phyloP scores from a whole-genome alignment of 2,888 invertebrate genomes.

The Peribatodes rhomboidaria region DNA sequence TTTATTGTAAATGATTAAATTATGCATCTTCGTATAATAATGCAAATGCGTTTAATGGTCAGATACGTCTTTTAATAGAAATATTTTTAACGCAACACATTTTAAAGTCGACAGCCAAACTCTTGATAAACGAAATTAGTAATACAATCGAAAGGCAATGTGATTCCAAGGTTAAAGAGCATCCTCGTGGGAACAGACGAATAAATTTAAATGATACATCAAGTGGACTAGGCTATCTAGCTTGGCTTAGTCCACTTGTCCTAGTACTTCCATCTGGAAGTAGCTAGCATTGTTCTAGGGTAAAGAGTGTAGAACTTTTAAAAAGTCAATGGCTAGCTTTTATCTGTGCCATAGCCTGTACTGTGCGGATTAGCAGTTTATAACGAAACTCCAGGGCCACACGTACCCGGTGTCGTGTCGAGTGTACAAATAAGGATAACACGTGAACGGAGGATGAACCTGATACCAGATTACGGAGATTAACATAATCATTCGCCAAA shows the following conservation, averaged over 20 bases:
- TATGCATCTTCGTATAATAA: neutral
- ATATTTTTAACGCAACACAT: neutral
- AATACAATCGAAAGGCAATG: conserved; percentile 6
- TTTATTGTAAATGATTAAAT: neutral
- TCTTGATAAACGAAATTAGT: conserved; percentile 1
- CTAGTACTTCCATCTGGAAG: no score
- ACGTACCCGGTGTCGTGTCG: neutral
- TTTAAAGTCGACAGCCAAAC: neutral
- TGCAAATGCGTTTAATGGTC: neutral
- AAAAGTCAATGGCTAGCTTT: no score
- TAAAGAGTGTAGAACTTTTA: neutral
- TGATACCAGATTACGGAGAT: conserved; percentile 24
- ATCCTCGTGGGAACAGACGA: conserved; percentile 14
- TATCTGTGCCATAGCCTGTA: no score
- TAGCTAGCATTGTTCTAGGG: neutral
- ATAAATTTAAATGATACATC: conserved; percentile 17
- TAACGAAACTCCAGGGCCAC: conserved; percentile 8
- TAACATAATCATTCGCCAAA: conserved; percentile 22
- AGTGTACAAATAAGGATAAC: conserved; percentile 27
- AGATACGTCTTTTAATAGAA: neutral
- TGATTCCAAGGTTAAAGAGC: conserved; percentile 11
- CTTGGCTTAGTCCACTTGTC: no score
- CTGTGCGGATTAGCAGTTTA: conserved; percentile 16
- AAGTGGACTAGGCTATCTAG: neutral
- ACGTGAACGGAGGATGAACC: conserved; percentile 20